These are phyloP conservation scores for Nomada flava DNA, from an alignment of 2,888 invertebrate genomes.

Conservation along the genomic window DNA sequence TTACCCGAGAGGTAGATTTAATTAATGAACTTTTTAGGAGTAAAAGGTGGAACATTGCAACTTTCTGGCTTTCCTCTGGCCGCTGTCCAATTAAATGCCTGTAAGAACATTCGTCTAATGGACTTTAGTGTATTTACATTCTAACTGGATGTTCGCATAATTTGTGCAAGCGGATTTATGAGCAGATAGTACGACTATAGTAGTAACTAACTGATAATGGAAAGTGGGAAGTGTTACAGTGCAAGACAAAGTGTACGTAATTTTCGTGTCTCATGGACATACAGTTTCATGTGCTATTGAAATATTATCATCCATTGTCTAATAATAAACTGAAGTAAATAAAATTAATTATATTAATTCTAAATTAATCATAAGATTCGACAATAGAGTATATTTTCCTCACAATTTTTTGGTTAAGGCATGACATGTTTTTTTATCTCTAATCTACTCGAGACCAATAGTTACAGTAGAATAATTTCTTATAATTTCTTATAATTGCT, in stretches of 20 bases:
- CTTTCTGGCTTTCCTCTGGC: constrained; percentile 24
- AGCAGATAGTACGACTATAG: neutral
- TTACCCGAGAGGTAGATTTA: neutral
- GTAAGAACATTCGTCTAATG: constrained; percentile 17
- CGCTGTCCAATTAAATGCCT: constrained; percentile 18
- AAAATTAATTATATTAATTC: no score
- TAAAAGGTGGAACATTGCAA: constrained; percentile 19
- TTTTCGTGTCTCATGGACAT: neutral
- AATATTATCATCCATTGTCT: neutral
- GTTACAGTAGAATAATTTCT: neutral
- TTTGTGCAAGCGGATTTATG: neutral
- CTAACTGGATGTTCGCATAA: neutral
- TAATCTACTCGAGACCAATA: no score
- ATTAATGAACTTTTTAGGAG: constrained; percentile 27
- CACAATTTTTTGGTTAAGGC: no score
- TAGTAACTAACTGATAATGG: neutral
- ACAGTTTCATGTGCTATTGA: neutral
- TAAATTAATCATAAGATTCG: no score
- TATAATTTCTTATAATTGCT: neutral
- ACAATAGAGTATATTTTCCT: no score
- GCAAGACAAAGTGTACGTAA: neutral
- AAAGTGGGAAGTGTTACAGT: neutral
- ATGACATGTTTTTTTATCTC: no score
- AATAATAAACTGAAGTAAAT: neutral
- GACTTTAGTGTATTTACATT: neutral